Evolutionary conservation across 2,888 invertebrate species (phyloP), one percentile per base, ranked within the genome.

Genomic region (Drosophila percnosoma): DNA sequence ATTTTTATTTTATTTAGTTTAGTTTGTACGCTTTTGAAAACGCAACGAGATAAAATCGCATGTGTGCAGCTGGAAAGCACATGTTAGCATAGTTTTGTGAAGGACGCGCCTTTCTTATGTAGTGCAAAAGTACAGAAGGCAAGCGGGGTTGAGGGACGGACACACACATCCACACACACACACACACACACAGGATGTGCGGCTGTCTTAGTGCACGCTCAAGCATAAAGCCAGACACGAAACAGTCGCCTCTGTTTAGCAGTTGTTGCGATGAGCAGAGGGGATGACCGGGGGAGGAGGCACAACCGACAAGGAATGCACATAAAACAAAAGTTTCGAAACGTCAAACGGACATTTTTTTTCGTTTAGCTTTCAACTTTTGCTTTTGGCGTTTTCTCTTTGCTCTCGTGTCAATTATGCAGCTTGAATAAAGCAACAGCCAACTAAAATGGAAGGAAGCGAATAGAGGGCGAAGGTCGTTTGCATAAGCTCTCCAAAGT

Each of bases 361-460:
- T 68, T 49, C 51, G 45, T 65, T 63, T 63, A 27, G 36, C 42
- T 54, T 58, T 77, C 63, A 40, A 64, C 53, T 67, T 65, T 62
- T 55, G 21, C 67, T 62, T 58, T 45, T 68, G 62, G 57, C 57
- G 7, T 24, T 73, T 52, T 72, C 61, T 54, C 51, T 64, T 40
- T 67, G 57, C 68, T 60, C 77, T 77, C 72, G 77, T 68, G 80
- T 87, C 85, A 85, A 85, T 85, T 85, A 85, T 85, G 85, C 82
- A 76, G 87, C 87, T 69, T 72, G 83, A 79, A 75, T 73, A 75
- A 79, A 76, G 73, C 72, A 63, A 67, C 67, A 54, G 57, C 52
- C 33, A 61, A 29, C 55, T 55, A 38, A 54, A 54, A n/a, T 40
- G 29, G 52, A 21, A 48, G 57, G 57, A 33, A 63, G 62, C 63